Conservation (phyloP, 2,888 invertebrate species). For the Euphydryas editha region DNA sequence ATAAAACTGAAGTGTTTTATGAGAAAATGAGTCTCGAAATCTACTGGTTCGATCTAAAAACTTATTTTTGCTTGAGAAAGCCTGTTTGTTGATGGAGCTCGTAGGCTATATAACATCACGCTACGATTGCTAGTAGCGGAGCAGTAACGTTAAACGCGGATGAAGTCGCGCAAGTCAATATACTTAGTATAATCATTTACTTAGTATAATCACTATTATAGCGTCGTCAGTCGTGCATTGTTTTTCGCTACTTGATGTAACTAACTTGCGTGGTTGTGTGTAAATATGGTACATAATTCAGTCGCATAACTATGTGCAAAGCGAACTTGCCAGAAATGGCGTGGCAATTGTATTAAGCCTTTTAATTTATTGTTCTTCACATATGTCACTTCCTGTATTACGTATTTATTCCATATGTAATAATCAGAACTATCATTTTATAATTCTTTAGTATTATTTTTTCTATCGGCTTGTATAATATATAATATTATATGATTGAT, state of each 20-base stretch:
- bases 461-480: no score
- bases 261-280: slow-evolving; percentile 1
- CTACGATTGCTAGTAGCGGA: no score
- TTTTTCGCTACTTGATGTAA: slow-evolving; percentile 3
- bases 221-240: not conserved
- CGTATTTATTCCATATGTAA: not conserved
- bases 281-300: slow-evolving; percentile 2
- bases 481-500: no score
- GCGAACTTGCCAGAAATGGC: slow-evolving; percentile 4
- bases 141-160: no score
- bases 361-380: not conserved
- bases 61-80: no score
- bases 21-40: no score
- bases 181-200: not conserved
- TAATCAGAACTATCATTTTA: not conserved
- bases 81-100: no score
- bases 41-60: no score
- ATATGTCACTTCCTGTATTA: not conserved
- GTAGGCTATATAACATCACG: no score
- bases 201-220: not conserved
- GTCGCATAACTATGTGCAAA: slow-evolving; percentile 4
- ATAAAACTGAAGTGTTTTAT: no score
- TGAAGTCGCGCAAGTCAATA: no score
- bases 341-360: not conserved
- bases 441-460: not conserved